Conservation (phyloP, 2,888 invertebrate genomes). For the Thymelicus sylvestris region DNA sequence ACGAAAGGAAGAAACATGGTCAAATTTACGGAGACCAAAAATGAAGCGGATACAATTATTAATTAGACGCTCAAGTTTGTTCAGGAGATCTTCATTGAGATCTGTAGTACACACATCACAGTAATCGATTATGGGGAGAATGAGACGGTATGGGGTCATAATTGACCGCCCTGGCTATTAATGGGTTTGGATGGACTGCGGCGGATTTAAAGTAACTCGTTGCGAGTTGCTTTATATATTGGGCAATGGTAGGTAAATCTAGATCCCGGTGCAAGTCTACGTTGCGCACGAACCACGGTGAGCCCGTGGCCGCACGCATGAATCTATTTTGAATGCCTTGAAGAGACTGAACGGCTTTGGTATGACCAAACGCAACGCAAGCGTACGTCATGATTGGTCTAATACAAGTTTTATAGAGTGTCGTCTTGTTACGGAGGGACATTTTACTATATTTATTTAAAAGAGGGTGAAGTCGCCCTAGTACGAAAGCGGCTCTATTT, state of each 20-base stretch:
- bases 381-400: conserved; percentile 25
- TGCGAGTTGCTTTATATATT: not conserved
- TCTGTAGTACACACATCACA: no score
- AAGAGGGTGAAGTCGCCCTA: conserved; percentile 5
- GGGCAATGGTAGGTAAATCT: not conserved
- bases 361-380: conserved; percentile 1
- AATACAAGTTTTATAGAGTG: conserved; percentile 30
- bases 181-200: not conserved
- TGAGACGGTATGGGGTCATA: no score
- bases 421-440: conserved; percentile 28
- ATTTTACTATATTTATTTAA: conserved; percentile 14
- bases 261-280: not conserved
- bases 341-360: not conserved
- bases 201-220: no score
- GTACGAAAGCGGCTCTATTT: not conserved
- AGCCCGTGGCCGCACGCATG: no score
- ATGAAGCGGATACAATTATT: no score
- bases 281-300: conserved; percentile 19
- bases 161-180: no score
- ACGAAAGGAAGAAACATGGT: no score
- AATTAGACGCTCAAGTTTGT: no score
- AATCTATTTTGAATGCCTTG: not conserved
- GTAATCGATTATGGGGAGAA: no score
- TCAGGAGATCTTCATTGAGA: no score
- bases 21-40: no score